These are phyloP conservation scores for Drosophila micromelanica DNA, from an alignment of 1,140 invertebrate genomes.

Conservation along the genomic window DNA sequence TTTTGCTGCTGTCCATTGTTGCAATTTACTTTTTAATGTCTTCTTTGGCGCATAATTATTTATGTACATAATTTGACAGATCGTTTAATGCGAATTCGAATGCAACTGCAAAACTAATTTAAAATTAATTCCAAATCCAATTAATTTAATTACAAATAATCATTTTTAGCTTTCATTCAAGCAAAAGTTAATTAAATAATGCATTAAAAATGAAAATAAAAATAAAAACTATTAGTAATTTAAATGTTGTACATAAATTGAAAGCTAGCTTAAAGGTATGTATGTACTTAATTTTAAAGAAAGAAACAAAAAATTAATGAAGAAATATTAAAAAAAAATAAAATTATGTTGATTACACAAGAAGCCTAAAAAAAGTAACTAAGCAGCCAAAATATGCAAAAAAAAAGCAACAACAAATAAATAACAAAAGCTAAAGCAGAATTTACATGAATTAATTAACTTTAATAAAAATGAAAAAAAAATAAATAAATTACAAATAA, in stretches of 20 bases:
- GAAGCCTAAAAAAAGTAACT: conserved; percentile 56
- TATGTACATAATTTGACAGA: conserved; percentile 47
- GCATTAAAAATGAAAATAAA: conserved; percentile 15
- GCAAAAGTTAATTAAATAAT: conserved; percentile 35
- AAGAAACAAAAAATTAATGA: conserved; percentile 3
- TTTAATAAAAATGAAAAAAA: conserved; percentile 7
- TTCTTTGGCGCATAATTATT: conserved; percentile 12
- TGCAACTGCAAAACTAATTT: conserved; percentile 18
- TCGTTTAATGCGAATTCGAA: not conserved
- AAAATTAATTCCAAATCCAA: conserved; percentile 34
- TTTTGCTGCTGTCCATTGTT: conserved; percentile 28
- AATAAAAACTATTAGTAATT: conserved; percentile 66
- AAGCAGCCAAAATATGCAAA: conserved; percentile 52
- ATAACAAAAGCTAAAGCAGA: conserved; percentile 27
- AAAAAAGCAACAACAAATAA: conserved; percentile 36
- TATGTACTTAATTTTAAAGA: conserved; percentile 63
- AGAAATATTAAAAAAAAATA: not conserved
- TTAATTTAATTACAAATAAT: conserved; percentile 24
- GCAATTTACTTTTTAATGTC: conserved; percentile 6
- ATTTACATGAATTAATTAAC: conserved; percentile 28
- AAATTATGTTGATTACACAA: conserved; percentile 43
- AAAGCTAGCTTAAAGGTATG: conserved; percentile 58
- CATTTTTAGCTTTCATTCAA: conserved; percentile 14
- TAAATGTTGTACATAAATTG: conserved; percentile 78
- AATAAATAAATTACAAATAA: conserved; percentile 1